phyloP scores from a whole-genome alignment of 2,797 vertebrate genomes.

The Acipenser oxyrinchus region DNA sequence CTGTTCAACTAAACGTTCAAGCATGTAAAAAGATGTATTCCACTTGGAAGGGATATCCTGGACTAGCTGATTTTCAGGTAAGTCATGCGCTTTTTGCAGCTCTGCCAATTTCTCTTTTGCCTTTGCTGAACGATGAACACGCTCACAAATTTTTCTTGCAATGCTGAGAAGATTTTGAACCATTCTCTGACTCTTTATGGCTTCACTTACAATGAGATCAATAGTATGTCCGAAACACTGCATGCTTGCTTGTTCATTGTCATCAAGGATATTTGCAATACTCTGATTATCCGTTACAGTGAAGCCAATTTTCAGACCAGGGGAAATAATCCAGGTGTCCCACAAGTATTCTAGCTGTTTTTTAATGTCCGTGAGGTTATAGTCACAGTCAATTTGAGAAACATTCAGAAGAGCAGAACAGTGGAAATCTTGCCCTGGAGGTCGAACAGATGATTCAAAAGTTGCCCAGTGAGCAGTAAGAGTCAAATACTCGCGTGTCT shows the following conservation, averaged over 20 bases:
- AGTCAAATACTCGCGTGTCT: conserved; percentile 90
- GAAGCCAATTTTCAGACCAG: conserved; percentile 85
- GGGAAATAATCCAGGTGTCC: conserved; percentile 89
- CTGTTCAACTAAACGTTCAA: conserved; percentile 91
- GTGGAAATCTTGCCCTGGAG: conserved; percentile 84
- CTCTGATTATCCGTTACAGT: conserved; percentile 84
- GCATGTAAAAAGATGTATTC: conserved; percentile 90
- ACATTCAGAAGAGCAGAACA: conserved; percentile 88
- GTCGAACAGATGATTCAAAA: conserved; percentile 76
- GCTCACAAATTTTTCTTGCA: conserved; percentile 88
- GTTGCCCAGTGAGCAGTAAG: conserved; percentile 93
- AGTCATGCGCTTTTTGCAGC: conserved; percentile 71
- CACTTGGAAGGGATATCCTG: conserved; percentile 91
- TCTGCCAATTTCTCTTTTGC: conserved; percentile 84
- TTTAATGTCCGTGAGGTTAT: conserved; percentile 77
- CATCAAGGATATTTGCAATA: conserved; percentile 76
- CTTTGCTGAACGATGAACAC: conserved; percentile 79
- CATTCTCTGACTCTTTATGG: conserved; percentile 97
- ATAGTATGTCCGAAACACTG: conserved; percentile 91
- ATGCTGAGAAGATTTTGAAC: conserved; percentile 92
- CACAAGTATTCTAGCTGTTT: conserved; percentile 93
- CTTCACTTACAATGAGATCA: conserved; percentile 86
- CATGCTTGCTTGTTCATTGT: conserved; percentile 75
- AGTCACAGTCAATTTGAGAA: conserved; percentile 85
- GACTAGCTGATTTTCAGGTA: conserved; percentile 84